phyloP scores from a whole-genome alignment of 2,888 invertebrate genomes.

The Cataglyphis albicans region DNA sequence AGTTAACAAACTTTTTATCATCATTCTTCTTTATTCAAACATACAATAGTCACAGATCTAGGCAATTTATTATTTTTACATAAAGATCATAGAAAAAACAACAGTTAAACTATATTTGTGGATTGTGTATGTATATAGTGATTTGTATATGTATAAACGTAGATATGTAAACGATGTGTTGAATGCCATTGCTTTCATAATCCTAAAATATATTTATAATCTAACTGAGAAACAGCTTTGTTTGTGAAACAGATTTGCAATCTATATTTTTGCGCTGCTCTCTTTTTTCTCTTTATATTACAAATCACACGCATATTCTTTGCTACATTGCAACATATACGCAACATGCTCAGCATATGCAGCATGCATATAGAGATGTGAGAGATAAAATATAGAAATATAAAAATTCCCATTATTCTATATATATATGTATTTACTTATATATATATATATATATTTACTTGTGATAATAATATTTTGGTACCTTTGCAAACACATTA shows the following conservation, averaged over 20 bases:
- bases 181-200: slow-evolving; percentile 26
- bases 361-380: slow-evolving; percentile 33
- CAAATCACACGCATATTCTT: slow-evolving; percentile 31
- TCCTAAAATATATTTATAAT: slow-evolving; percentile 52
- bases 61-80: slow-evolving; percentile 11
- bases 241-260: slow-evolving; percentile 47
- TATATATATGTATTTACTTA: background rate
- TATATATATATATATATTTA: slow-evolving; percentile 16
- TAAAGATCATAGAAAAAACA: background rate
- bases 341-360: slow-evolving; percentile 5
- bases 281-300: slow-evolving; percentile 25
- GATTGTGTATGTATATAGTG: background rate
- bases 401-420: slow-evolving; percentile 9
- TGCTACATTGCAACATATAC: slow-evolving; percentile 14
- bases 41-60: background rate
- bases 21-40: background rate
- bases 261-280: slow-evolving; percentile 30
- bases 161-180: background rate
- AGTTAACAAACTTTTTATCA: background rate
- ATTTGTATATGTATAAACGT: slow-evolving; percentile 1
- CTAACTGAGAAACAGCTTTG: slow-evolving; percentile 20
- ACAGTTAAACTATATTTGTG: slow-evolving; percentile 37
- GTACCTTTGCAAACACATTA: slow-evolving; percentile 53
- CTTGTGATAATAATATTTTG: slow-evolving; percentile 17
- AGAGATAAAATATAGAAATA: background rate